Conservation (phyloP, 1,140 invertebrate genomes). For the Listronotus bonariensis region DNA sequence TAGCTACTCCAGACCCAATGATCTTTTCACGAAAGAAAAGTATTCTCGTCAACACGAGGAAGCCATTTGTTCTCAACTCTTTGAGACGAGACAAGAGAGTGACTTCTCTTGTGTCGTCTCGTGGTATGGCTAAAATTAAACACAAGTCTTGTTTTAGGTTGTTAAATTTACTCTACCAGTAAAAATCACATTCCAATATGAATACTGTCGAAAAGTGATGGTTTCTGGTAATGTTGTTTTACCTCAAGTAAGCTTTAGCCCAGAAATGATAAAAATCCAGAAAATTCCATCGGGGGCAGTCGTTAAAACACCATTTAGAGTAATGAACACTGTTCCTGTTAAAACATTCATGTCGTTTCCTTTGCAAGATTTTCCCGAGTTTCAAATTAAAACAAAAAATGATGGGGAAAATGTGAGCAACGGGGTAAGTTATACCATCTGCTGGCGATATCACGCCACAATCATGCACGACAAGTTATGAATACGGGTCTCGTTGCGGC, state of each 20-base stretch:
- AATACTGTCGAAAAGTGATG: conserved; percentile 19
- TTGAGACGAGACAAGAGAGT: too few relatives aligned
- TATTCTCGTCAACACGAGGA: too few relatives aligned
- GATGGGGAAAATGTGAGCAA: conserved; percentile 20
- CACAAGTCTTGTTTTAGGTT: too few relatives aligned
- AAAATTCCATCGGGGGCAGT: conserved; percentile 35
- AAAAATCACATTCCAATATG: conserved; percentile 24
- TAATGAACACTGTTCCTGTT: conserved; percentile 17
- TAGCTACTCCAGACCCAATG: too few relatives aligned
- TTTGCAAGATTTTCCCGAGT: conserved; percentile 32
- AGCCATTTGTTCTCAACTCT: too few relatives aligned
- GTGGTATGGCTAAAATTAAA: too few relatives aligned
- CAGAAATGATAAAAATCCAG: conserved; percentile 36
- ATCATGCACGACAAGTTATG: too few relatives aligned
- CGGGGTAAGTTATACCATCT: too few relatives aligned
- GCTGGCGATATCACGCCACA: too few relatives aligned
- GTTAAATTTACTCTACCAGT: conserved; percentile 22
- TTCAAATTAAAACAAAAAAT: conserved; percentile 25
- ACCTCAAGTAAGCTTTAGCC: conserved; percentile 25
- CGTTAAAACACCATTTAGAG: conserved; percentile 27
- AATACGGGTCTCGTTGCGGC: too few relatives aligned
- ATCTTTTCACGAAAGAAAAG: too few relatives aligned
- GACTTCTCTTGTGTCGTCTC: too few relatives aligned
- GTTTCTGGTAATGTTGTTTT: conserved; percentile 35
- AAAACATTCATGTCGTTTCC: conserved; percentile 23